Base-by-base conservation (phyloP, 1,140 invertebrate genomes). In the Glomeris maerens region DNA sequence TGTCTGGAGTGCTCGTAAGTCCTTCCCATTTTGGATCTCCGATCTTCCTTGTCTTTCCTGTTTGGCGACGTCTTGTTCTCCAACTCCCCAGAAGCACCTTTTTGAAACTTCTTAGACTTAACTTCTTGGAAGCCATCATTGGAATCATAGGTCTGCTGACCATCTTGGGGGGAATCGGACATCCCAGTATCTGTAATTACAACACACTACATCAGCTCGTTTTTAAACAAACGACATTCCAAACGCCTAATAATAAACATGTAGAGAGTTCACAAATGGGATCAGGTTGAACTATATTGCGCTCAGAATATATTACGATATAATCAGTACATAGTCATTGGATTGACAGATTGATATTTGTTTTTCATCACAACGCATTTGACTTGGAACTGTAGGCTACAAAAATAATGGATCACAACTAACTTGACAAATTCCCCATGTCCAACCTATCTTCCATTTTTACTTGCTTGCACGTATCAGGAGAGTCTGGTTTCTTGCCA, bases 91-190 rank as follows among this genome's bases (percentile, higher is more conserved):
- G 61, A 59, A 14, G 61, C 61, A 40, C 57, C 62, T 55, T 67
- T 68, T 26, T 65, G 56, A n/a, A 64, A 57, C 59, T 86, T 87
- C 61, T 86, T 86, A 31, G 80, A 84, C 39, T 81, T 76, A 1
- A 89, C 86, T 64, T 91, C 85, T 64, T 88, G 84, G 64, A 90
- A 90, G 38, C 84, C 84, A 62, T 86, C 83, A 59, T 81, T 73
- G 52, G 60, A 65, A 53, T 73, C 72, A 60, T 65, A 69, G 25
- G 69, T 53, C 38, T 68, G 71, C 53, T 72, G 70, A 53, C 74
- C 70, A 64, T 76, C 74, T 57, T n/a, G n/a, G n/a, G n/a, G n/a
- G n/a, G n/a, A n/a, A n/a, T n/a, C n/a, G 71, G 47, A 75, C 74
- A 67, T 73, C 72, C 73, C 41, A 13, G n/a, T 14, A 20, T 45